These are phyloP conservation scores for Theristicus caerulescens DNA, from an alignment of 2,113 vertebrate species.

Conservation along the genomic window DNA sequence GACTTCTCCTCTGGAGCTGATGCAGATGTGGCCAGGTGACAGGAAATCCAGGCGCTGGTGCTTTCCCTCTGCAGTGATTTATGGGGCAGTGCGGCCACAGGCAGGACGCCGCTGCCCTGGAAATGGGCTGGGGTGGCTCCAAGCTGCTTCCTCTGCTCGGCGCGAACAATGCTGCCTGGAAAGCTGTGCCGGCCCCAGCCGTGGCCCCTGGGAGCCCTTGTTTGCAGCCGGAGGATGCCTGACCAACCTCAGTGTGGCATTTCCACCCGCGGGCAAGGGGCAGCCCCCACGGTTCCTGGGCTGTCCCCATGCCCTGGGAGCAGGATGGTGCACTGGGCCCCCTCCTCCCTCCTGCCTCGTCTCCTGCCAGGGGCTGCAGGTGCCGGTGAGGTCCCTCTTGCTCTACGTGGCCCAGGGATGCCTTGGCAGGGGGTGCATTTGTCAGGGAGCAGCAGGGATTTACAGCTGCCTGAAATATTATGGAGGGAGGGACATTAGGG, in stretches of 20 bases:
- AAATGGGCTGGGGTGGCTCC: slow-evolving; percentile 16
- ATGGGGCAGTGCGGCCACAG: background rate
- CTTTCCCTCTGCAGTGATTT: background rate
- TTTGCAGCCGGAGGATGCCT: background rate
- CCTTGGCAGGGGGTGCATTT: background rate
- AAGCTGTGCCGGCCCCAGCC: background rate
- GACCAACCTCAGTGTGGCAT: background rate
- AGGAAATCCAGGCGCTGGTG: background rate
- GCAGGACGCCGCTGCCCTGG: background rate
- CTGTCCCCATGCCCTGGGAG: background rate
- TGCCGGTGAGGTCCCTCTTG: background rate
- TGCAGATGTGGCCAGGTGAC: background rate
- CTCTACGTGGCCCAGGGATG: background rate
- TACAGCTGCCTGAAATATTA: background rate
- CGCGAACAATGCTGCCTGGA: slow-evolving; percentile 2
- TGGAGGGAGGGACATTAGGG: fast-evolving
- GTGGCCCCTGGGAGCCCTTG: background rate
- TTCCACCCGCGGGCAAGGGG: background rate
- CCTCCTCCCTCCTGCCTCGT: background rate
- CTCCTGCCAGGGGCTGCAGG: background rate
- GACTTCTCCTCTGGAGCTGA: background rate
- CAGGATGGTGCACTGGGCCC: fast-evolving
- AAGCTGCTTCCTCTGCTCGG: slow-evolving; percentile 7
- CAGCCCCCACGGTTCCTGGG: background rate
- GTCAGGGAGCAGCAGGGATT: background rate